A percentile compares a stretch with the other conserved stretches of the same genome.
Conservation (phyloP, 92 coral and sea anemone genomes). For the Zoanthus sociatus region DNA sequence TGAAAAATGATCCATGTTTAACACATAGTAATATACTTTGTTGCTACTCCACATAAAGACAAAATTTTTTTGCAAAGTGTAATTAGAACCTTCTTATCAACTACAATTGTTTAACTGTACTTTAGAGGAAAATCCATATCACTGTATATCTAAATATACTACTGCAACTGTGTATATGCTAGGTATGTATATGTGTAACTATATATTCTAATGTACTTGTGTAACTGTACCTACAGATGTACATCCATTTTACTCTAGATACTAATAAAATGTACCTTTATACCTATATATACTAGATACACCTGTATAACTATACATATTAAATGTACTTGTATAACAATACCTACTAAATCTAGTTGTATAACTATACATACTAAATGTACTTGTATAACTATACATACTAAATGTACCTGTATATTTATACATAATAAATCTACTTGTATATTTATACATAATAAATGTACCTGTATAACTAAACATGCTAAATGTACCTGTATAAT, state of each 20-base stretch:
- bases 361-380: background rate
- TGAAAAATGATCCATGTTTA: too few relatives aligned
- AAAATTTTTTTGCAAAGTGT: background rate
- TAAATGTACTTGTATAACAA: background rate
- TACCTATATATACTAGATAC: background rate
- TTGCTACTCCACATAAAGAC: background rate
- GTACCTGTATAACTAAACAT: background rate
- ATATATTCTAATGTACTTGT: background rate
- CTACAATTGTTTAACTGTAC: background rate
- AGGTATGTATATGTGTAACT: background rate
- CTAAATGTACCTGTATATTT: background rate
- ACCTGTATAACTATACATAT: background rate
- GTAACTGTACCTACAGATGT: background rate
- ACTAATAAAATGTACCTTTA: background rate
- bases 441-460: background rate
- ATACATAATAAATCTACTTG: background rate
- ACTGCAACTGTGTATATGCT: too few relatives aligned
- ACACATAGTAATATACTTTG: too few relatives aligned
- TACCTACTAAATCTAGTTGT: background rate
- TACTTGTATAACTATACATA: background rate
- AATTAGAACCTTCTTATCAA: background rate
- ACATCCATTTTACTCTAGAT: too few relatives aligned
- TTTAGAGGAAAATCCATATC: background rate
- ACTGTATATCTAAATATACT: background rate
- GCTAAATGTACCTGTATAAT: background rate